phyloP scores from a whole-genome alignment of 2,113 vertebrate genomes.

The Cephalopterus ornatus region DNA sequence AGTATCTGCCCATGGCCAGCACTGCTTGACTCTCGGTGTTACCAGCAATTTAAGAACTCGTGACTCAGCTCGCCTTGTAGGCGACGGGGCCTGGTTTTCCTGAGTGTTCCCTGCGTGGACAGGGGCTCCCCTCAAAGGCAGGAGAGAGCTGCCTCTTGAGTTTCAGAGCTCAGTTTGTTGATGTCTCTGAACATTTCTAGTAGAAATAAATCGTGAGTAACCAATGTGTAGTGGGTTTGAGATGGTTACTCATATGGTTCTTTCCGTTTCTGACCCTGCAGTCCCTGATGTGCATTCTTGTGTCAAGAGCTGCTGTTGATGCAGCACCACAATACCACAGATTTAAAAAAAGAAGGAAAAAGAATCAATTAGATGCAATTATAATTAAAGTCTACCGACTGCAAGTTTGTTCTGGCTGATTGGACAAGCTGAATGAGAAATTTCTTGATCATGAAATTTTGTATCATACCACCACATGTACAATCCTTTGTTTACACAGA shows the following conservation, averaged over 20 bases:
- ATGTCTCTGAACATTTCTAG: not conserved
- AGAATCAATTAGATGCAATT: constrained; percentile 47
- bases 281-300: not conserved
- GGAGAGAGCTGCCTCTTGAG: not conserved
- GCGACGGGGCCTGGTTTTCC: not conserved
- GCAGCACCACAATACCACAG: constrained; percentile 23
- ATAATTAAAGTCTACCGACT: constrained; percentile 20
- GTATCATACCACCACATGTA: not conserved
- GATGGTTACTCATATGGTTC: not conserved
- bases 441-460: not conserved
- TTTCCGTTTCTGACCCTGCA: not conserved
- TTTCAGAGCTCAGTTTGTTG: not conserved
- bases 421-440: constrained; percentile 19
- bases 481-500: constrained; percentile 13
- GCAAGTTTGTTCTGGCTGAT: constrained; percentile 29
- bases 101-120: not conserved
- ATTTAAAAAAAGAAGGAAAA: not conserved
- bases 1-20: not conserved
- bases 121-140: not conserved
- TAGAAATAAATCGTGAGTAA: not conserved
- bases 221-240: not conserved
- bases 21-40: not conserved
- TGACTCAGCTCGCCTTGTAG: not conserved
- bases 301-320: constrained; percentile 6
- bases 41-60: not conserved